Evolutionary conservation across 2,797 vertebrate species (phyloP).

Genomic region (Macroramphosus scolopax): DNA sequence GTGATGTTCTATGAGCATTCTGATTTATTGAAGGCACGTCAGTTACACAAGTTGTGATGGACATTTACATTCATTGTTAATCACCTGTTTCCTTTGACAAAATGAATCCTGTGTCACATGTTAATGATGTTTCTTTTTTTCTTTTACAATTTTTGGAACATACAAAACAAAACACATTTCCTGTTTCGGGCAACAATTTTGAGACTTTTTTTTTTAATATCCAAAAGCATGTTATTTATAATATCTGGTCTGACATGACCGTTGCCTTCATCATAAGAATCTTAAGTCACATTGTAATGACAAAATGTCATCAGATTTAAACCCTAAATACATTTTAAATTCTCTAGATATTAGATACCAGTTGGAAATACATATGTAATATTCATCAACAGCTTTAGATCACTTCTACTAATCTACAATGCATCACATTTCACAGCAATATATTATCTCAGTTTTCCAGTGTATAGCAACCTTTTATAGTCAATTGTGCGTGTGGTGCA

Average conservation of each 20-base stretch:
- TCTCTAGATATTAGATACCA: conserved; percentile 40
- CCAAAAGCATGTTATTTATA: no score
- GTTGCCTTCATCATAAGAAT: conserved; percentile 20
- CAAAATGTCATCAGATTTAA: conserved; percentile 21
- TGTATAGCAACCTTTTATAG: conserved; percentile 36
- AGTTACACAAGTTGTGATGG: conserved; percentile 56
- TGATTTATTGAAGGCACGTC: conserved; percentile 80
- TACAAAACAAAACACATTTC: conserved; percentile 20
- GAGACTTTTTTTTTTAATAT: conserved; percentile 1
- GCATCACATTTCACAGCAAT: conserved; percentile 63
- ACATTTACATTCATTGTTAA: conserved; percentile 65
- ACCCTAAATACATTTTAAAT: conserved; percentile 37
- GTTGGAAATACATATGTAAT: no score
- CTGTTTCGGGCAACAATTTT: conserved; percentile 24
- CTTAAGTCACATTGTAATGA: conserved; percentile 4
- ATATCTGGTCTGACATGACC: not conserved
- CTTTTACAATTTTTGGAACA: conserved; percentile 22
- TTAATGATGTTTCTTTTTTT: conserved; percentile 7
- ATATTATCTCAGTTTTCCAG: conserved; percentile 47
- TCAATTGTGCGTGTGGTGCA: conserved; percentile 24
- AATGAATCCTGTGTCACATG: conserved; percentile 20
- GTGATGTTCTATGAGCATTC: conserved; percentile 38
- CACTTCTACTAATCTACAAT: conserved; percentile 56
- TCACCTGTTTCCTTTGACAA: conserved; percentile 30
- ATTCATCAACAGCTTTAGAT: conserved; percentile 28